A percentile compares a stretch with the other conserved stretches of the same genome.
phyloP scores from a whole-genome alignment of 2,888 invertebrate species.

The Sphecodes monilicornis region DNA sequence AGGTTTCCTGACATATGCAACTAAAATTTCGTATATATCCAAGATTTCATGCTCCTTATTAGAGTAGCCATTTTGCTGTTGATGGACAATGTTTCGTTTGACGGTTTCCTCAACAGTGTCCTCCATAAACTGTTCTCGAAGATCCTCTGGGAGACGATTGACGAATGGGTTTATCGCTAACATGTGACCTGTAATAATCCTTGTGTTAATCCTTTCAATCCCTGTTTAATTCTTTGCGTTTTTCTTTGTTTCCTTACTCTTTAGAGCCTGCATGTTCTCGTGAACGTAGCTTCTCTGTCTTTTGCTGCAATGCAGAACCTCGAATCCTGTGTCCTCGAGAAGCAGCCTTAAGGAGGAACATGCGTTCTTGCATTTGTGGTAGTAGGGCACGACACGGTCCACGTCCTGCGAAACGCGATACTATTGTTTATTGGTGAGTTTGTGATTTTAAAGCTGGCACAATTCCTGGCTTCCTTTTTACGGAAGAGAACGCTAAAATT shows the following conservation, averaged over 20 bases:
- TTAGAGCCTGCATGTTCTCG: constrained; percentile 86
- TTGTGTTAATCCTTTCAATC: not conserved
- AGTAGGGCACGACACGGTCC: constrained; percentile 88
- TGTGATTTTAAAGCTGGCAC: not conserved
- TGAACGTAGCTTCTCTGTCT: constrained; percentile 87
- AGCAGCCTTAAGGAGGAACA: constrained; percentile 86
- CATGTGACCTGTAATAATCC: constrained; percentile 86
- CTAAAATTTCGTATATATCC: constrained; percentile 79
- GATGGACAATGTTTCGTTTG: constrained; percentile 84
- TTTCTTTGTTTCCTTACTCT: constrained; percentile 85
- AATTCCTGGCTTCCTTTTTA: not conserved
- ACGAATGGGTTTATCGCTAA: constrained; percentile 90
- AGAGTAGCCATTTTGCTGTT: constrained; percentile 83
- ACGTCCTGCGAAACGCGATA: constrained; percentile 85
- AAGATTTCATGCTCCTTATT: constrained; percentile 84
- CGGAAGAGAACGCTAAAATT: not conserved
- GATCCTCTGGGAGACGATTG: constrained; percentile 86
- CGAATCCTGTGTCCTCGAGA: constrained; percentile 87
- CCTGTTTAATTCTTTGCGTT: not conserved
- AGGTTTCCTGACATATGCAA: constrained; percentile 79
- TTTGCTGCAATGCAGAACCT: constrained; percentile 86
- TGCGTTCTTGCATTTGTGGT: constrained; percentile 88
- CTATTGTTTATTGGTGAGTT: not conserved
- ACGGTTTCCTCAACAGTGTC: constrained; percentile 86
- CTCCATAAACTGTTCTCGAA: constrained; percentile 87